Percentiles rank a stretch among this genome's conserved stretches.
Conservation (phyloP, 2,797 vertebrate genomes). For the Lepus townsendii region DNA sequence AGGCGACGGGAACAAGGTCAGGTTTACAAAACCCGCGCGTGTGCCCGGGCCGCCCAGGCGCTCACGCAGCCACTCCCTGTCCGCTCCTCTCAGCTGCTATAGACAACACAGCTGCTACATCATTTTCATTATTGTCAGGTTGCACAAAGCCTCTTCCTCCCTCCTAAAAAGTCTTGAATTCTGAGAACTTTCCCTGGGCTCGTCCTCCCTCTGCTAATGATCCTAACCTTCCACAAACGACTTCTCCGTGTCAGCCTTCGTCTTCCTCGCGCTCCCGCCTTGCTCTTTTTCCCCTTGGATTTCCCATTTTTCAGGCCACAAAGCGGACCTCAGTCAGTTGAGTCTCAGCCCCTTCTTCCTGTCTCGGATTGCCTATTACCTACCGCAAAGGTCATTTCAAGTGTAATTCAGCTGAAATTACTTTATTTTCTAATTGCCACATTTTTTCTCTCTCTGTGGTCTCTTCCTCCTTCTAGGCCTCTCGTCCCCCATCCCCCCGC, state of each 20-base stretch:
- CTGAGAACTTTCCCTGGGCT: constrained; percentile 78
- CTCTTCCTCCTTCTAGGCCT: not conserved
- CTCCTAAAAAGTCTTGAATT: constrained; percentile 82
- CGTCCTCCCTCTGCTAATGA: constrained; percentile 77
- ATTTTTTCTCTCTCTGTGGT: constrained; percentile 57
- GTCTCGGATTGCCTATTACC: constrained; percentile 76
- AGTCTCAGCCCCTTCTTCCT: constrained; percentile 78
- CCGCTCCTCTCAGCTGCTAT: constrained; percentile 52
- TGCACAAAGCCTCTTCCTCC: constrained; percentile 76
- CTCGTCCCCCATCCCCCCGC: not conserved
- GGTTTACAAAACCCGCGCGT: rapidly evolving
- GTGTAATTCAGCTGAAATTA: constrained; percentile 82
- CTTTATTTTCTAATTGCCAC: constrained; percentile 82
- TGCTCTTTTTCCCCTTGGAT: not conserved
- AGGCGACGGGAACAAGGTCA: rapidly evolving
- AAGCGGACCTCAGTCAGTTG: constrained; percentile 81
- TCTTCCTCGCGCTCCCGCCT: not conserved
- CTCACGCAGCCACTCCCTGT: rapidly evolving
- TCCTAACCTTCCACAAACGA: constrained; percentile 81
- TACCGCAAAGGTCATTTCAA: constrained; percentile 86
- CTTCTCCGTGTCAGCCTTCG: constrained; percentile 82
- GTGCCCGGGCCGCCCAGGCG: rapidly evolving
- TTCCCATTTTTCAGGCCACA: constrained; percentile 87
- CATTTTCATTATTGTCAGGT: constrained; percentile 64
- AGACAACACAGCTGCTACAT: constrained; percentile 59